Evolutionary conservation across 2,797 vertebrate genomes (phyloP).

Genomic region (Melanogrammus aeglefinus): DNA sequence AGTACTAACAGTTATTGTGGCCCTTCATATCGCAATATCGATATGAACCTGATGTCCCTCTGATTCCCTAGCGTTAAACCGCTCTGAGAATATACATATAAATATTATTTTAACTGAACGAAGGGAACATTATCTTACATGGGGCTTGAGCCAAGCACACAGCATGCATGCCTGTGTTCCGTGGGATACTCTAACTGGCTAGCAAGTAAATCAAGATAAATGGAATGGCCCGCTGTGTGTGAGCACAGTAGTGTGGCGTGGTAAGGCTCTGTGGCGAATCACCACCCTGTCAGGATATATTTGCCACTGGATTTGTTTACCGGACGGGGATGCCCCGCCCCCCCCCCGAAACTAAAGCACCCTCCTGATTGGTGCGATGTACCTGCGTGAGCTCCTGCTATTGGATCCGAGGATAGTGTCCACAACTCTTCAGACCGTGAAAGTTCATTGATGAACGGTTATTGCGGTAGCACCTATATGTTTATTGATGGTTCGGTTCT

Average conservation of each 20-base stretch:
- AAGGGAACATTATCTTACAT: not conserved
- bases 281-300: constrained; percentile 43
- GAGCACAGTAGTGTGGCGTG: not conserved
- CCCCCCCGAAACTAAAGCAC: constrained; percentile 12
- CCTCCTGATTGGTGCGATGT: constrained; percentile 24
- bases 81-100: not conserved
- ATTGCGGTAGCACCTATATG: not conserved
- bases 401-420: constrained; percentile 11
- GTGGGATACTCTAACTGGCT: not conserved
- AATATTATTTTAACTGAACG: not conserved
- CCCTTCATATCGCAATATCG: not conserved
- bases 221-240: not conserved
- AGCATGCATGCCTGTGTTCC: not conserved
- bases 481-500: not conserved
- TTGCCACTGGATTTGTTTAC: constrained; percentile 22
- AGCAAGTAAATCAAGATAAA: not conserved
- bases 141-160: not conserved
- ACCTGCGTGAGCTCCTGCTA: constrained; percentile 38
- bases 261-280: constrained; percentile 27
- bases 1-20: not conserved
- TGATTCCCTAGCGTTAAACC: not conserved
- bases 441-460: not conserved
- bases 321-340: not conserved
- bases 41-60: not conserved
- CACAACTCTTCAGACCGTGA: not conserved